These are phyloP conservation scores for Magallana ariakensis DNA, from an alignment of 1,140 invertebrate genomes.

Conservation along the genomic window DNA sequence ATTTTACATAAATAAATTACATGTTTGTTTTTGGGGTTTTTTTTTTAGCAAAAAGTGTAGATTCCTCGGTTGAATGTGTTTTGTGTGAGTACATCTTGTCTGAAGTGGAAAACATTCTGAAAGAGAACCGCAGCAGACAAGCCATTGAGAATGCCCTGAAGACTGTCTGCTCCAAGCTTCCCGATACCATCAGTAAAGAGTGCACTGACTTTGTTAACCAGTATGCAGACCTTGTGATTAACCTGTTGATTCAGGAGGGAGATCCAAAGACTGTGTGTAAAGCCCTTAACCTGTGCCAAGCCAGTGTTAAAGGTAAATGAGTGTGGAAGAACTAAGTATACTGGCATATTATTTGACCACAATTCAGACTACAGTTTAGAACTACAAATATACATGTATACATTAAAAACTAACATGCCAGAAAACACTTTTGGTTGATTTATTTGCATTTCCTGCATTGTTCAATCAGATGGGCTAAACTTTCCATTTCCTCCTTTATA, in stretches of 20 bases:
- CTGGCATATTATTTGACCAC: no score
- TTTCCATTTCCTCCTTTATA: no score
- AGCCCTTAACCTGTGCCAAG: conserved; percentile 84
- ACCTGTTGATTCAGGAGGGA: conserved; percentile 86
- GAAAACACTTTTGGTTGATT: no score
- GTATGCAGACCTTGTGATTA: conserved; percentile 88
- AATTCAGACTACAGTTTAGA: neutral
- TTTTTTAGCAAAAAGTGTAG: neutral
- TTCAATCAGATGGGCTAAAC: no score
- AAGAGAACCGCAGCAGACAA: conserved; percentile 13
- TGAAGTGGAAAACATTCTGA: conserved; percentile 47
- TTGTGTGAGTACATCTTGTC: conserved; percentile 55
- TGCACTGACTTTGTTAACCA: conserved; percentile 90
- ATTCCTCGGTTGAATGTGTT: conserved; percentile 42
- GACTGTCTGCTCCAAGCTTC: conserved; percentile 85
- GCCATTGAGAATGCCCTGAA: conserved; percentile 35
- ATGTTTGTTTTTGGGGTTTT: no score
- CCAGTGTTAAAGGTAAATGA: neutral
- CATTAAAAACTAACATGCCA: no score
- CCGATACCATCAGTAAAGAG: conserved; percentile 83
- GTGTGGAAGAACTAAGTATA: neutral
- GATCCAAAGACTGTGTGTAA: conserved; percentile 87
- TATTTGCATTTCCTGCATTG: no score
- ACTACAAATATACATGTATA: neutral
- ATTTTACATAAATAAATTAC: no score